Evolutionary conservation across 2,888 invertebrate species (phyloP), one percentile per base, ranked within the genome.

Genomic region (Drosophila merina): DNA sequence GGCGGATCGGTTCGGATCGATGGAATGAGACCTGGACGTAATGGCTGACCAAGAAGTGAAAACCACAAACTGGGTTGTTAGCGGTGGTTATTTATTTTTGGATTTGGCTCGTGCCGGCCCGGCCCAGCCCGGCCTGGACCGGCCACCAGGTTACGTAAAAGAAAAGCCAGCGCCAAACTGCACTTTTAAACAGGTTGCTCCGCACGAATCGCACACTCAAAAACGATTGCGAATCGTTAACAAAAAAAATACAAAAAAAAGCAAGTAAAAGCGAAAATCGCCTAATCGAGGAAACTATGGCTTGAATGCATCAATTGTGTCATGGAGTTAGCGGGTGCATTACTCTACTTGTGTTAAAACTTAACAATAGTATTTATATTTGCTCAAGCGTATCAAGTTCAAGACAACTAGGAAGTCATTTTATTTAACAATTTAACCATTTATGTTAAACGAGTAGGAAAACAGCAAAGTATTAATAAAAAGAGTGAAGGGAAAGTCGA

Each of bases 191-290:
- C 74, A 58, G 68, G 80, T 72, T 69, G 60, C 51, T 40, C 52
- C 48, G 48, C 49, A 42, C 56, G 44, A 55, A 57, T 57, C 52
- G 50, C 47, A 31, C 45, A 50, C 38, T 30, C 20, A 52, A 69
- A 76, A 67, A 74, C 59, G 57, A 68, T 77, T 83, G 86, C 80
- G 72, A 73, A 72, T 77, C 82, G 77, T 66, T 77, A 85, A 86
- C 28, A 28, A 28, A 28, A 50, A 70, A 75, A 77, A 76, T 72
- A 73, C 68, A 66, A 6, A n/a, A 36, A n/a, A 36, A 75, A 33
- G 50, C 14, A 31, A 33, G 49, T 48, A 51, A 33, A 71, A 52
- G 62, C 58, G 49, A 57, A 63, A 60, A 71, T 38, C 42, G n/a
- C 59, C 59, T 56, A 71, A 81, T 73, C 62, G 73, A 83, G 86